phyloP scores from a whole-genome alignment of 2,113 vertebrate genomes.

The Numenius arquata region DNA sequence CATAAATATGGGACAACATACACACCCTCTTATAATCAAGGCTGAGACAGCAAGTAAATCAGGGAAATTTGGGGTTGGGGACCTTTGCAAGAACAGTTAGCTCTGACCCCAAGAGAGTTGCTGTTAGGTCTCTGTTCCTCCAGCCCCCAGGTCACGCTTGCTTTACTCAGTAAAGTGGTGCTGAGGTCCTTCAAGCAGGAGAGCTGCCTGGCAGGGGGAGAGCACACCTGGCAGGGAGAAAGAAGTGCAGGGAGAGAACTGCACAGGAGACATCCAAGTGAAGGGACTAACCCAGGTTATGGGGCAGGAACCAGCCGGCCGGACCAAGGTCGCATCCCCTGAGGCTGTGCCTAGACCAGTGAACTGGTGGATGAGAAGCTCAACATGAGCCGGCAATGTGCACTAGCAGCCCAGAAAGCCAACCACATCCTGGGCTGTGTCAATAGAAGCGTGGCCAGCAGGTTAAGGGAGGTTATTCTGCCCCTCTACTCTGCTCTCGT shows the following conservation, averaged over 20 bases:
- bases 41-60: not conserved
- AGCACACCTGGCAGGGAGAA: fast-evolving
- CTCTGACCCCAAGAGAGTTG: not conserved
- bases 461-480: not conserved
- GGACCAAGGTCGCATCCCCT: not conserved
- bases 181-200: not conserved
- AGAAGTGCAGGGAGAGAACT: fast-evolving
- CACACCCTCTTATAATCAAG: not conserved
- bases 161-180: not conserved
- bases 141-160: not conserved
- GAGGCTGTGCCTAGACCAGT: fast-evolving
- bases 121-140: not conserved
- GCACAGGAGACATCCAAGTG: fast-evolving
- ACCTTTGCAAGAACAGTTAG: not conserved
- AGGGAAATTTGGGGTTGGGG: not conserved
- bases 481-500: not conserved
- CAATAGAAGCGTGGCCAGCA: not conserved
- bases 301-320: too few relatives aligned
- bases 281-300: not conserved
- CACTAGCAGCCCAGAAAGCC: not conserved
- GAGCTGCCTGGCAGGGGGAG: not conserved
- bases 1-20: fast-evolving
- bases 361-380: not conserved
- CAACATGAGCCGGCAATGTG: not conserved
- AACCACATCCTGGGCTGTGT: not conserved